Conservation (phyloP, 2,797 vertebrate genomes). For the Adelosebastes latens region DNA sequence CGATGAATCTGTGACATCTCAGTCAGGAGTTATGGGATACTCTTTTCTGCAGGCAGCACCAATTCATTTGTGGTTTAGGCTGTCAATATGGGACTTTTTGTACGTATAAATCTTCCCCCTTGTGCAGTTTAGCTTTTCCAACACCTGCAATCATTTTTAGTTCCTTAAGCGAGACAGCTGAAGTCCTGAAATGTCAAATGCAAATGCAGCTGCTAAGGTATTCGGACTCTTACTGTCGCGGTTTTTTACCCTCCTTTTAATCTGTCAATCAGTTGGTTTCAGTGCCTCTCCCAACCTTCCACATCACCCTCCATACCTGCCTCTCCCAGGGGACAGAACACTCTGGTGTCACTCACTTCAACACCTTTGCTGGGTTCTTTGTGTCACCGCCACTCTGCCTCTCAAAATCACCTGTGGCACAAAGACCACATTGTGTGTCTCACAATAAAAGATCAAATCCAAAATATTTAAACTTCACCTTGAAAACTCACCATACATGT, state of each 20-base stretch:
- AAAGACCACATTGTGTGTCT: conserved; percentile 55
- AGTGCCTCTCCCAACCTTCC: not conserved
- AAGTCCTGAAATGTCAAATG: conserved; percentile 66
- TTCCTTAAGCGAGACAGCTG: conserved; percentile 5
- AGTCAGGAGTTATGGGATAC: conserved; percentile 29
- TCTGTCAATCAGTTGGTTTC: conserved; percentile 40
- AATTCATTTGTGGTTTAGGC: conserved; percentile 32
- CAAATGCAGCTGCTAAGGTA: conserved; percentile 51
- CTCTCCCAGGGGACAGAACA: conserved; percentile 44
- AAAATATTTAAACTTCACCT: conserved; percentile 8
- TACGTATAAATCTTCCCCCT: conserved; percentile 21
- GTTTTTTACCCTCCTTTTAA: conserved; percentile 45
- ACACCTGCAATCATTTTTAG: conserved; percentile 33
- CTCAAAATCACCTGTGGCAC: conserved; percentile 39
- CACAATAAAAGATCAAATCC: conserved; percentile 32
- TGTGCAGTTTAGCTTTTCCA: conserved; percentile 14
- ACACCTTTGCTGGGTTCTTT: conserved; percentile 31
- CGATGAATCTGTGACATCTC: conserved; percentile 46
- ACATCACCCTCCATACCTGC: conserved; percentile 21
- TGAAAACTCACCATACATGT: not conserved
- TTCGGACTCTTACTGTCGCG: conserved; percentile 28
- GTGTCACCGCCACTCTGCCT: conserved; percentile 34
- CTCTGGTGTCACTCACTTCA: conserved; percentile 55
- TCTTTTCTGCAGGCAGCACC: conserved; percentile 8
- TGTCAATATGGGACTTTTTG: conserved; percentile 22